phyloP scores from a whole-genome alignment of 1,140 invertebrate species.

The Glossosoma conforme region DNA sequence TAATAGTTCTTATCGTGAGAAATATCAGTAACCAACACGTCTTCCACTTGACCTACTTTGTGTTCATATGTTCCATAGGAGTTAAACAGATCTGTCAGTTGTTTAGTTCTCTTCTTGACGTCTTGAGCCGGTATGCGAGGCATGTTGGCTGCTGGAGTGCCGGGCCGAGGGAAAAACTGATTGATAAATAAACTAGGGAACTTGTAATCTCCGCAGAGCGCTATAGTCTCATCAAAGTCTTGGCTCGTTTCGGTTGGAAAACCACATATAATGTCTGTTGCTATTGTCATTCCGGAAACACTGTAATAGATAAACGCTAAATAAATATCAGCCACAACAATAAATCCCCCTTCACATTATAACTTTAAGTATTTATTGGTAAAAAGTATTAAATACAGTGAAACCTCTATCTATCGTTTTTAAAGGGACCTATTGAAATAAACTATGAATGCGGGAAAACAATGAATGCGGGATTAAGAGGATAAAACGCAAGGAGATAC shows the following conservation, averaged over 20 bases:
- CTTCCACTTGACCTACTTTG: constrained; percentile 65
- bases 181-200: constrained; percentile 97
- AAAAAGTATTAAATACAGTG: too few species aligned
- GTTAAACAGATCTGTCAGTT: constrained; percentile 85
- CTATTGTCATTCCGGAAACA: constrained; percentile 86
- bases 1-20: constrained; percentile 88
- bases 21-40: constrained; percentile 87
- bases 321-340: background rate
- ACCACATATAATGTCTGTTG: constrained; percentile 97
- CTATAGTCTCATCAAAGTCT: constrained; percentile 88
- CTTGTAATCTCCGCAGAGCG: constrained; percentile 78
- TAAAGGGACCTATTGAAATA: too few species aligned
- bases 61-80: constrained; percentile 82
- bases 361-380: too few species aligned
- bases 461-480: too few species aligned
- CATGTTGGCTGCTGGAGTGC: constrained; percentile 92
- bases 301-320: constrained; percentile 46
- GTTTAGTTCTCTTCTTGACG: constrained; percentile 87
- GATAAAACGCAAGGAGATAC: too few species aligned
- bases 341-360: too few species aligned
- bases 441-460: too few species aligned
- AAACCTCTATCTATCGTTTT: too few species aligned
- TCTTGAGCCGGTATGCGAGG: constrained; percentile 69
- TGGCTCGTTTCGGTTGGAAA: constrained; percentile 93
- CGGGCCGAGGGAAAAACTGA: constrained; percentile 94